Evolutionary conservation across 1,140 invertebrate species (phyloP), one percentile per base, ranked within the genome.

Genomic region (Drosophila seguyi): DNA sequence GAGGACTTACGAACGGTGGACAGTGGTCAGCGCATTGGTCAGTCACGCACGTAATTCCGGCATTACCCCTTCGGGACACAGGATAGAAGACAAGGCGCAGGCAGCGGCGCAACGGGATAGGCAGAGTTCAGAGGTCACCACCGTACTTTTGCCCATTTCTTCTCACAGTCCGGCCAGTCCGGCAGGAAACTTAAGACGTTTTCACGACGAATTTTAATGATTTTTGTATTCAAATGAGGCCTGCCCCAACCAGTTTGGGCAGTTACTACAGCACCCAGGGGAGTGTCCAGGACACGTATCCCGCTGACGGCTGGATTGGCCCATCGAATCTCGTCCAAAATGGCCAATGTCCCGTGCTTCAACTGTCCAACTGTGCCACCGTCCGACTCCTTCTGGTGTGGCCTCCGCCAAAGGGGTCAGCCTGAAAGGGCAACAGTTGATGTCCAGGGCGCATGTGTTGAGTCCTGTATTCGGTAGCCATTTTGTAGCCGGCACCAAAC

Each of bases 171-270:
- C 48, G 36, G 75, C 53, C 68, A 88, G 39, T 76, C 53, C 65
- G 77, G 67, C 79, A 62, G 67, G 85, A 88, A 88, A 88, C 85
- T 88, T 90, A 88, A 88, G 85, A 88, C 81, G 69, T 88, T 88
- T 88, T 88, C 74, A 73, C 77, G 85, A 69, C 77, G 85, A 90
- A 90, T 90, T 90, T 90, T 88, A 88, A 88, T 90, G 85, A 88
- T 88, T 88, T 88, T 90, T 88, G 83, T 88, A 88, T 88, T 88
- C 78, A 88, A 88, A 88, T 88, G 80, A 88, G 85, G 59, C 72
- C 65, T 55, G 81, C 59, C 22, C 65, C 66, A 44, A 79, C 82
- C 61, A 53, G 83, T 82, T 82, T 79, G 72, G 44, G 56, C 61
- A 62, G 62, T 79, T 72, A 50, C 38, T 18, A 36, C 20, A 39